Evolutionary conservation across 2,797 vertebrate genomes (phyloP).

Genomic region (Onychomys torridus): DNA sequence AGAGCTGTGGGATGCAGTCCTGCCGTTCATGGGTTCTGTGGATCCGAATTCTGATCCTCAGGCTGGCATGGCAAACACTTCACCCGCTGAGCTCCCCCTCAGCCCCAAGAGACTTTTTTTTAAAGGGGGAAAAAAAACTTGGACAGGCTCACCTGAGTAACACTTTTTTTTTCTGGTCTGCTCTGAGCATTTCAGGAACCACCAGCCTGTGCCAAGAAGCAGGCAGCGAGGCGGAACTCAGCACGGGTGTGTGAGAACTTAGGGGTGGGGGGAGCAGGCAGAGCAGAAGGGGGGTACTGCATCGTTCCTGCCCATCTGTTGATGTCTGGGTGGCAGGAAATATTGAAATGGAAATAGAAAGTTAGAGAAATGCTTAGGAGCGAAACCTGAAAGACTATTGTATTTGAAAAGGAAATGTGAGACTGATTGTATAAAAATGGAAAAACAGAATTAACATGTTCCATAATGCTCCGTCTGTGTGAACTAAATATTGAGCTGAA

Average conservation of each 20-base stretch:
- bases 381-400: constrained; percentile 81
- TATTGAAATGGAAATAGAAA: constrained; percentile 85
- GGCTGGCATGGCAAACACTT: background rate
- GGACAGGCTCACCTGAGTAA: constrained; percentile 57
- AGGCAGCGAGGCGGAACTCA: constrained; percentile 50
- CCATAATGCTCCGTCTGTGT: constrained; percentile 78
- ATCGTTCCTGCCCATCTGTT: constrained; percentile 85
- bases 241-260: constrained; percentile 57
- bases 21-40: background rate
- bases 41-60: background rate
- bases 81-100: background rate
- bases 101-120: background rate
- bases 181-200: constrained; percentile 79
- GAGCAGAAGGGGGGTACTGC: constrained; percentile 74
- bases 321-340: constrained; percentile 81
- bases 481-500: constrained; percentile 81
- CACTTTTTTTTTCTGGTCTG: constrained; percentile 44
- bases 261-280: constrained; percentile 68
- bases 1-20: background rate
- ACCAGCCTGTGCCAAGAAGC: constrained; percentile 70
- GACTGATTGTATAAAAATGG: constrained; percentile 79
- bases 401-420: constrained; percentile 81
- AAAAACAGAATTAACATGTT: constrained; percentile 81
- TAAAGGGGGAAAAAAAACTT: constrained; percentile 24
- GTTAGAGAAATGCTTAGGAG: constrained; percentile 79